These are phyloP conservation scores for Periphyllus acericola DNA, from an alignment of 2,888 invertebrate species.

Conservation along the genomic window DNA sequence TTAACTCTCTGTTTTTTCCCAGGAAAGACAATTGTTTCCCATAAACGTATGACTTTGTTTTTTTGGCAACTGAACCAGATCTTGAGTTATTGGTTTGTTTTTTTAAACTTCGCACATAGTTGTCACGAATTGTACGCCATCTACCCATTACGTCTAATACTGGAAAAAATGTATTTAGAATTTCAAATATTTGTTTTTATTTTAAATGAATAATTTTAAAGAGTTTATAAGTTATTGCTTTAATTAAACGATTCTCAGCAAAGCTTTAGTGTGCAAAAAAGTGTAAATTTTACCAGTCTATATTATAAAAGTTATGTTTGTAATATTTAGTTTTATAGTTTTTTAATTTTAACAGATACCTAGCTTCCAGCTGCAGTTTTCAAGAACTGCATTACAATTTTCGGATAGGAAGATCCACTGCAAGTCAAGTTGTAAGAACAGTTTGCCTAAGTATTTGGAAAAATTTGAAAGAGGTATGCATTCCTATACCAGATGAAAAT, in stretches of 20 bases:
- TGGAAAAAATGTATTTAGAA: conserved; percentile 12
- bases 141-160: conserved; percentile 19
- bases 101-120: conserved; percentile 37
- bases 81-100: conserved; percentile 40
- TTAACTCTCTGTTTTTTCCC: conserved; percentile 28
- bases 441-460: conserved; percentile 1
- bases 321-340: conserved; percentile 42
- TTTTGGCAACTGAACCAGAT: conserved; percentile 37
- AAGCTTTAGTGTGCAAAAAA: not conserved
- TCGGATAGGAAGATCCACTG: conserved; percentile 65
- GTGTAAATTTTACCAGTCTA: conserved; percentile 28
- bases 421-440: conserved; percentile 40
- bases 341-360: conserved; percentile 64
- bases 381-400: conserved; percentile 65
- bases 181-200: conserved; percentile 39
- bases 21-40: conserved; percentile 18
- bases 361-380: conserved; percentile 65
- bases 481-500: conserved; percentile 31
- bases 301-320: conserved; percentile 29
- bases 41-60: conserved; percentile 12
- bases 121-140: conserved; percentile 35
- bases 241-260: conserved; percentile 24
- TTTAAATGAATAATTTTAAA: conserved; percentile 40
- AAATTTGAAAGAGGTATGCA: conserved; percentile 44
- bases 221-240: conserved; percentile 23